A percentile compares a stretch with the other conserved stretches of the same genome.
These are phyloP conservation scores for Thalassarche chlororhynchos DNA, from an alignment of 2,113 vertebrate species.

Conservation along the genomic window DNA sequence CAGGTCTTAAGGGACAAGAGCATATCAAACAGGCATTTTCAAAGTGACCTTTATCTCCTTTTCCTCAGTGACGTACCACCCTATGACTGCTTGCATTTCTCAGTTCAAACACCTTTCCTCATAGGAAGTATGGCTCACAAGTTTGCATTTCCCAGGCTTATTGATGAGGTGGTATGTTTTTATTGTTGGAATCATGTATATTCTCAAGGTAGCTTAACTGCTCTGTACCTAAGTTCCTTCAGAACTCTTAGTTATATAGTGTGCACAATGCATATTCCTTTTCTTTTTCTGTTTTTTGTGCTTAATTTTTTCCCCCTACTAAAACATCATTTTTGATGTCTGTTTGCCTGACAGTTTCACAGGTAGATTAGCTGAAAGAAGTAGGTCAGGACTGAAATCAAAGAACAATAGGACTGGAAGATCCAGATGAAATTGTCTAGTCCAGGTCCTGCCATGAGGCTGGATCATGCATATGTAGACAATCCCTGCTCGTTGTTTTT, in stretches of 20 bases:
- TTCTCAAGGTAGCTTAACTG: not conserved
- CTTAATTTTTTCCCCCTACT: not conserved
- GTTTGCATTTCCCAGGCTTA: constrained; percentile 15
- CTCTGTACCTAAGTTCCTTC: not conserved
- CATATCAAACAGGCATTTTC: constrained; percentile 54
- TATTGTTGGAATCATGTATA: not conserved
- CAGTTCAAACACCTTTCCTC: constrained; percentile 32
- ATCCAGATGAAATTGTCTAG: not conserved
- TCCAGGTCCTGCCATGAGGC: not conserved
- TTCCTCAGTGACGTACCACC: constrained; percentile 50
- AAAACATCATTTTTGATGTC: not conserved
- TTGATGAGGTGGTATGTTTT: constrained; percentile 3
- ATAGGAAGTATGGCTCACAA: not conserved
- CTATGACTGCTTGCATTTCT: constrained; percentile 21
- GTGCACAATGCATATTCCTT: not conserved
- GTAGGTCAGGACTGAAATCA: constrained; percentile 17
- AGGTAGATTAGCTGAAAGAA: not conserved
- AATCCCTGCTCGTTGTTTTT: not conserved
- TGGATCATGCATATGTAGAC: not conserved
- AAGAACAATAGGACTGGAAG: not conserved
- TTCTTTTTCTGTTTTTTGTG: not conserved
- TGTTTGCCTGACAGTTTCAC: not conserved
- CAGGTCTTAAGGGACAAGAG: constrained; percentile 21
- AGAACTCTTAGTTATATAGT: not conserved
- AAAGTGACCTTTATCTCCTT: constrained; percentile 67